A percentile compares a stretch with the other conserved stretches of the same genome.
phyloP scores from a whole-genome alignment of 2,113 vertebrate genomes.

The Saimiri boliviensis region DNA sequence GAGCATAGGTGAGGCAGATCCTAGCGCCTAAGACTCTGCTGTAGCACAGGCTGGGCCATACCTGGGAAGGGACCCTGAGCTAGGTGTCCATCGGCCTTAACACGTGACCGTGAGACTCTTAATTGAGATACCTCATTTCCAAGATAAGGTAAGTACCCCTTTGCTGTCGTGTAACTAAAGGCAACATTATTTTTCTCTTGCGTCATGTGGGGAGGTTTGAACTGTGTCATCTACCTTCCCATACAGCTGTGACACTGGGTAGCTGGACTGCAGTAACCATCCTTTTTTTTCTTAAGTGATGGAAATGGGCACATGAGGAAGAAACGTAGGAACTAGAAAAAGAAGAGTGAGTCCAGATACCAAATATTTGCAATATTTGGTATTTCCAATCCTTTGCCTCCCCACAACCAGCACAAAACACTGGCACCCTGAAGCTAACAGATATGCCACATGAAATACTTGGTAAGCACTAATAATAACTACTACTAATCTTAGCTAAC shows the following conservation, averaged over 20 bases:
- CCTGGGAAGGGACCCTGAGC: background rate
- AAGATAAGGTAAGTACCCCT: background rate
- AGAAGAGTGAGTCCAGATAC: background rate
- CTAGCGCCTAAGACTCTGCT: background rate
- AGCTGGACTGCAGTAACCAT: background rate
- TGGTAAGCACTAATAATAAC: background rate
- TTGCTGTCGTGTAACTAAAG: background rate
- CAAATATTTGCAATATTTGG: no score
- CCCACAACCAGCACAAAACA: background rate
- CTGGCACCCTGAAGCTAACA: background rate
- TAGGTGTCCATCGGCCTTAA: background rate
- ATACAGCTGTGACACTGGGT: background rate
- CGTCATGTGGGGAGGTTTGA: background rate
- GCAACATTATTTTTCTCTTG: background rate
- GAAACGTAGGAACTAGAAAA: background rate
- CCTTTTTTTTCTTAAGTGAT: background rate
- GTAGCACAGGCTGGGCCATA: accelerated
- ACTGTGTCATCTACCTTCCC: background rate
- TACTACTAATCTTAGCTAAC: background rate
- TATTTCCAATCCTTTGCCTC: background rate
- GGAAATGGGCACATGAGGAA: background rate
- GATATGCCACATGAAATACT: background rate
- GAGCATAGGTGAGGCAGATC: background rate
- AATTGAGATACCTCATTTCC: background rate
- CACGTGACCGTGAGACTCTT: background rate